Base-by-base conservation (phyloP, 2,888 invertebrate species). In the Lochmaea crataegi region DNA sequence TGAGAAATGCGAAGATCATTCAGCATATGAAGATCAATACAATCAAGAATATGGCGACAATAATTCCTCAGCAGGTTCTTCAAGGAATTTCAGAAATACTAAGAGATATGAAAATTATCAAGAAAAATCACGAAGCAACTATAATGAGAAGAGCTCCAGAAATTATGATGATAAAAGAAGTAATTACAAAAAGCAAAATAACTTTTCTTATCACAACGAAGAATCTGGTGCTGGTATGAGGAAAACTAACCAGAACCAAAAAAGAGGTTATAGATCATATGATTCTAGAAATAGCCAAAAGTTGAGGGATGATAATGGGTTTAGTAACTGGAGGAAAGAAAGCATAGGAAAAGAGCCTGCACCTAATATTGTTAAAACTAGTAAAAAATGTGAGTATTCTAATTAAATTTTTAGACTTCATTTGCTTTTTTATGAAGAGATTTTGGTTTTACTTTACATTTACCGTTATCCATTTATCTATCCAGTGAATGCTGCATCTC, bases 401-500 rank as follows among this genome's bases (percentile, higher is more conserved):
- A 57, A 58, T 61, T 22, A 45, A 60, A 60, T 66, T 18, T 48
- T 45, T 65, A 41, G 14, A 26, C 26, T 26, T 16, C 68, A 58
- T 76, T n/a, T n/a, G n/a, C n/a, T 67, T 22, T 22, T 56, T 14
- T 56, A 56, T 18, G 16, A 56, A 56, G 1, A 56, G 6, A 16
- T 56, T 56, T 18, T 22, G n/a, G 11, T 56, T 56, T 3, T 51
- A 51, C 51, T 16, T 56, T 18, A 7, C n/a, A 16, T 56, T 56
- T 65, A 38, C 12, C 7, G 12, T 18, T n/a, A 12, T 16, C 32
- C 4, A 53, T 45, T 18, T 53, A 38, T 9, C 58, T 75, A 81
- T 81, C 64, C 74, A 87, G 87, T 87, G 75, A 89, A 89, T 77
- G 90, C 90, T 76, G 90, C 93, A 80, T 94, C 93, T n/a, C 95